Evolutionary conservation across 1,140 invertebrate genomes (phyloP).

Genomic region (Drosophila ficusphila): DNA sequence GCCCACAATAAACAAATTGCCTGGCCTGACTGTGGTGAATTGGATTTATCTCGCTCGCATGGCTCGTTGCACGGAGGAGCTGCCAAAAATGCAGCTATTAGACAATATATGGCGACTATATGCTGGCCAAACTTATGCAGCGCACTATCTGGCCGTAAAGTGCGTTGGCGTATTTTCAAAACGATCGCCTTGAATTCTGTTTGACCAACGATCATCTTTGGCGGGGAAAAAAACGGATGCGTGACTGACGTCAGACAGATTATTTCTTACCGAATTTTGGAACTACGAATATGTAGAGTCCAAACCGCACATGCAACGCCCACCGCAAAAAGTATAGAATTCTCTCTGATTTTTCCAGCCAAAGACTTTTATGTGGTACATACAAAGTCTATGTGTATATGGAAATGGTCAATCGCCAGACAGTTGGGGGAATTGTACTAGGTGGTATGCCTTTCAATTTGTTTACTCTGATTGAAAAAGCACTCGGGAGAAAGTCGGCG

Average conservation of each 20-base stretch:
- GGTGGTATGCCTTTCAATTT: conserved; percentile 36
- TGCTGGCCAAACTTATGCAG: conserved; percentile 24
- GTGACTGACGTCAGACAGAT: conserved; percentile 66
- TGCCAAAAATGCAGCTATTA: conserved; percentile 66
- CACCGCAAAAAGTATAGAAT: conserved; percentile 43
- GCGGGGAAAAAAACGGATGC: conserved; percentile 21
- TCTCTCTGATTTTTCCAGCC: conserved; percentile 49
- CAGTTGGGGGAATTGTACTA: conserved; percentile 38
- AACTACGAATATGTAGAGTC: conserved; percentile 33
- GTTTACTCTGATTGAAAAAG: conserved; percentile 14
- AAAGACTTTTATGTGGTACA: conserved; percentile 15
- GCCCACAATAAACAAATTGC: conserved; percentile 79
- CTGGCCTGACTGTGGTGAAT: conserved; percentile 71
- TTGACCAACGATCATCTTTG: conserved; percentile 29
- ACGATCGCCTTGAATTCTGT: conserved; percentile 68
- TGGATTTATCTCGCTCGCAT: conserved; percentile 54
- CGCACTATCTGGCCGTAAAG: conserved; percentile 16
- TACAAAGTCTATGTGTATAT: conserved; percentile 26
- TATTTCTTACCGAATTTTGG: conserved; percentile 44
- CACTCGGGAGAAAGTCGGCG: conserved; percentile 4
- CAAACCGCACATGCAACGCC: conserved; percentile 47
- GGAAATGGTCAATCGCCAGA: conserved; percentile 37
- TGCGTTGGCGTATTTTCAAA: conserved; percentile 76
- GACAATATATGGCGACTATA: conserved; percentile 38
- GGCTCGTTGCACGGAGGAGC: conserved; percentile 55